Evolutionary conservation across 2,113 vertebrate genomes (phyloP).

Genomic region (Micronisus gabar): DNA sequence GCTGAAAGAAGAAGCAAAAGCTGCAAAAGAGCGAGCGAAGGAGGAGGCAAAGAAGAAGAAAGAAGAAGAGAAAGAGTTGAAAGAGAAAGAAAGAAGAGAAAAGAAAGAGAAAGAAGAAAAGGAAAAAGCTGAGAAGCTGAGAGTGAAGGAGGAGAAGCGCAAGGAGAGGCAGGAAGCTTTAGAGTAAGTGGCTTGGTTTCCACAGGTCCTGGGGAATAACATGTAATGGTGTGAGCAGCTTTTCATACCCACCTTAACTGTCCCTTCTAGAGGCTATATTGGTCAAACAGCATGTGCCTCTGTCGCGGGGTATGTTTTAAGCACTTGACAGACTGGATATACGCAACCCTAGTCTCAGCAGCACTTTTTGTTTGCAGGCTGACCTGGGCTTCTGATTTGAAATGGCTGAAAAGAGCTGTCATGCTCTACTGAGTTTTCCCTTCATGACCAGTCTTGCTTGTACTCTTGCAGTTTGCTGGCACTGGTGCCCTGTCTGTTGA

Average conservation of each 20-base stretch:
- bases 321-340: rapidly evolving
- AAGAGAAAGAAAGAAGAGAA: conserved; percentile 85
- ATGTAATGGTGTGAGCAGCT: no score
- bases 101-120: conserved; percentile 77
- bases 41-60: conserved; percentile 86
- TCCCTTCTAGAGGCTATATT: not conserved
- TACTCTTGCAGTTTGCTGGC: not conserved
- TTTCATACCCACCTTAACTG: not conserved
- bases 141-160: conserved; percentile 87
- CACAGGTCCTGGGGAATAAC: not conserved
- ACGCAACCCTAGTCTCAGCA: not conserved
- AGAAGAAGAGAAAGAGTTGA: conserved; percentile 87
- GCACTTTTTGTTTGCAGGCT: not conserved
- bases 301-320: rapidly evolving
- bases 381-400: not conserved
- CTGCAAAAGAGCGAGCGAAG: conserved; percentile 70
- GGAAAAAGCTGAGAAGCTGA: conserved; percentile 84
- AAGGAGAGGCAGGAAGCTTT: conserved; percentile 85
- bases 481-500: not conserved
- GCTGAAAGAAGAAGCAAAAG: conserved; percentile 82
- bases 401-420: not conserved
- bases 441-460: not conserved
- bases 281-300: not conserved
- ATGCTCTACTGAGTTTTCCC: not conserved
- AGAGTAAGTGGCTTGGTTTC: conserved; percentile 79